A percentile compares a stretch with the other conserved stretches of the same genome.
Evolutionary conservation across 30 jellyfish, hydroid and myxozoan species (phyloP).

Genomic region (Chironex yamaguchii): DNA sequence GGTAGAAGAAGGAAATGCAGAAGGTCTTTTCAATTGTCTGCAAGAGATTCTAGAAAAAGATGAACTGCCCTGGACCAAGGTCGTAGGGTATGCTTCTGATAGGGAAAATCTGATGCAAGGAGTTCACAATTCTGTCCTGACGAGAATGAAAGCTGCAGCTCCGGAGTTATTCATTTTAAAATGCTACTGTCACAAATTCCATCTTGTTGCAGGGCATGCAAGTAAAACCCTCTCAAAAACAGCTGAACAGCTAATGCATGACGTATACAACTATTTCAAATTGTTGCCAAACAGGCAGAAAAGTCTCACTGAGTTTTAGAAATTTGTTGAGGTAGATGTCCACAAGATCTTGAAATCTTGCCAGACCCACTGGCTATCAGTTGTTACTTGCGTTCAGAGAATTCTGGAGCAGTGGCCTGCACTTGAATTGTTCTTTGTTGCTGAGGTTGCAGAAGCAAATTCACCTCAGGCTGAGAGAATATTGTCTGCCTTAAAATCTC

Average conservation of each 20-base stretch:
- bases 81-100: background rate
- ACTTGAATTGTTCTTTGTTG: constrained; percentile 9
- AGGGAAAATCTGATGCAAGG: background rate
- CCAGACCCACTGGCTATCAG: constrained; percentile 60
- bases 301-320: constrained; percentile 12
- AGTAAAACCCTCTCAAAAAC: background rate
- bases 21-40: background rate
- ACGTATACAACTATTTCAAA: background rate
- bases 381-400: background rate
- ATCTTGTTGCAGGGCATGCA: background rate
- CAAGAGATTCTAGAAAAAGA: background rate
- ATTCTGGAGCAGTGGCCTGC: constrained; percentile 9
- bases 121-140: background rate
- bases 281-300: background rate
- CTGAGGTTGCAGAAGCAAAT: constrained; percentile 20
- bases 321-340: constrained; percentile 50
- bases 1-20: background rate
- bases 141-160: background rate
- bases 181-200: background rate
- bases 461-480: constrained; percentile 25
- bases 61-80: background rate
- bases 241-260: constrained; percentile 8
- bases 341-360: constrained; percentile 58
- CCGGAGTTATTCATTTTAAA: background rate
- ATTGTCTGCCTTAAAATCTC: background rate